These are phyloP conservation scores for Phrynocephalus guinanensis DNA, from an alignment of 2,797 vertebrate genomes.

Conservation along the genomic window DNA sequence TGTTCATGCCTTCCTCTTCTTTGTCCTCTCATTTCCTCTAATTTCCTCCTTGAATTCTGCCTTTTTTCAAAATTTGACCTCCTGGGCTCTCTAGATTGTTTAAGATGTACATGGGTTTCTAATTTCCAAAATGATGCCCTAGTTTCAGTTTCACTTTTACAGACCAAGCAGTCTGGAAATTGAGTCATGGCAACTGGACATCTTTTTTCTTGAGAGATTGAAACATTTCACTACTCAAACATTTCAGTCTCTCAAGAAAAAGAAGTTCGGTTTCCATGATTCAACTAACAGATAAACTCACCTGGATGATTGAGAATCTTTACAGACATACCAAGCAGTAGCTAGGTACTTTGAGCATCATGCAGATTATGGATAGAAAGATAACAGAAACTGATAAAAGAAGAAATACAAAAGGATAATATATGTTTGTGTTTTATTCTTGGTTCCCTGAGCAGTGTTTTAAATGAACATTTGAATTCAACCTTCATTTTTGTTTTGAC, in stretches of 20 bases:
- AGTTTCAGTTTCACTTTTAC: background rate
- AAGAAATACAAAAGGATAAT: background rate
- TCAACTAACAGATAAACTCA: too few relatives aligned
- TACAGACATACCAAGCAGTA: background rate
- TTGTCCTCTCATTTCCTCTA: too few relatives aligned
- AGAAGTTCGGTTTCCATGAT: too few relatives aligned
- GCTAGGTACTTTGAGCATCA: background rate
- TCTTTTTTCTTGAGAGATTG: too few relatives aligned
- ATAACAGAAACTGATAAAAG: background rate
- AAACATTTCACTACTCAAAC: too few relatives aligned
- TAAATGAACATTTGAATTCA: background rate
- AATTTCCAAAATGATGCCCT: background rate
- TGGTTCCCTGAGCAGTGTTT: background rate
- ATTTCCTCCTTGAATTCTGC: background rate
- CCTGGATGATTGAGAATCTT: too few relatives aligned
- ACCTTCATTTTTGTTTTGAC: background rate
- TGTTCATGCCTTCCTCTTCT: background rate
- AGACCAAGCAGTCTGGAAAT: background rate
- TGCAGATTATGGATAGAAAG: background rate
- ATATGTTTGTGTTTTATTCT: background rate
- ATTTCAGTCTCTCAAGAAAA: too few relatives aligned
- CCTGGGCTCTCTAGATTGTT: background rate
- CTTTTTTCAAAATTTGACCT: background rate
- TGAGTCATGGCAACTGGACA: too few relatives aligned
- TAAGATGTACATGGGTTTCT: background rate